These are phyloP conservation scores for Cheilosia scutellata DNA, from an alignment of 2,888 invertebrate species.

Conservation along the genomic window DNA sequence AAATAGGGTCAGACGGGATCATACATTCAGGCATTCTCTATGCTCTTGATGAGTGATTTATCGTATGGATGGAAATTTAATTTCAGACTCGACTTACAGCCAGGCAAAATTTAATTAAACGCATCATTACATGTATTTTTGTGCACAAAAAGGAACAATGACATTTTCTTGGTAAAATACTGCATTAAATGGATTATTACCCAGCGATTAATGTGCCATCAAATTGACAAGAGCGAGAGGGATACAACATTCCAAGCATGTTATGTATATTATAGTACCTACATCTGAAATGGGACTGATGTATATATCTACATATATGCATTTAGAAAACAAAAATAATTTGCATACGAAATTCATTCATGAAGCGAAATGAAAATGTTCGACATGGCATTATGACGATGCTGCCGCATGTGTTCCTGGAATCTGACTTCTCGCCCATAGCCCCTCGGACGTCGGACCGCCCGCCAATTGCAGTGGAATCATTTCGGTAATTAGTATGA, in stretches of 20 bases:
- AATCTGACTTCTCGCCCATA: conserved; percentile 18
- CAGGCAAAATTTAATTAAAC: conserved; percentile 64
- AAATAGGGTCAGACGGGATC: conserved; percentile 77
- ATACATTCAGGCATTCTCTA: conserved; percentile 51
- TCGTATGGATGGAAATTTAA: conserved; percentile 66
- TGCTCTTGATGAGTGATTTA: conserved; percentile 63
- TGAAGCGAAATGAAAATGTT: conserved; percentile 68
- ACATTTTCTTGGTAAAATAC: conserved; percentile 64
- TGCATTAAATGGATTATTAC: conserved; percentile 70
- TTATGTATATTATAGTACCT: background rate
- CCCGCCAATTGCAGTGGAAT: conserved; percentile 43
- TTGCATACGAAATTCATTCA: conserved; percentile 75
- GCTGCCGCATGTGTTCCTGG: conserved; percentile 52
- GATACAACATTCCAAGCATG: background rate
- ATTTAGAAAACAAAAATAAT: conserved; percentile 17
- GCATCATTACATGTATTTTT: conserved; percentile 65
- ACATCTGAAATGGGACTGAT: background rate
- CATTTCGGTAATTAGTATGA: conserved; percentile 83
- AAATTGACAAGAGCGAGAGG: conserved; percentile 58
- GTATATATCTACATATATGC: too few species aligned
- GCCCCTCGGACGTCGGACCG: background rate
- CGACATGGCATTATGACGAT: conserved; percentile 68
- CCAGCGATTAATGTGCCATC: conserved; percentile 68
- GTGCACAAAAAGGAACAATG: conserved; percentile 19
- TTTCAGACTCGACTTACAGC: conserved; percentile 64